Base-by-base conservation (phyloP, 2,113 vertebrate species). In the Ifrita kowaldi region DNA sequence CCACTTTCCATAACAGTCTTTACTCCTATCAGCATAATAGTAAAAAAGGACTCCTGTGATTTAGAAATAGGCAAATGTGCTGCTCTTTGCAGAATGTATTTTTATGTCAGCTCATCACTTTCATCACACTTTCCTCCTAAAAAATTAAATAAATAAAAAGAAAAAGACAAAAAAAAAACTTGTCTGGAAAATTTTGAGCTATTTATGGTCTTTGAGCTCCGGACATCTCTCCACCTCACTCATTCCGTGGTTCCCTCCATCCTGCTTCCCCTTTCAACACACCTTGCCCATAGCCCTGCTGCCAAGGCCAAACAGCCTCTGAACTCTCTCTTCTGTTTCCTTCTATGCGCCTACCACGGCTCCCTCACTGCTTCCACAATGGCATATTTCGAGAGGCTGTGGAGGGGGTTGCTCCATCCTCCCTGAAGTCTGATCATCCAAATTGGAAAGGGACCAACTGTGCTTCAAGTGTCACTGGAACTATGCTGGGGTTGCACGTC, bases 151-250 rank as follows among this genome's bases (percentile, higher is more conserved):
- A 14, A 57, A 28, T 7, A 3, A 9, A 16, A 26, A 26, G 10
- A 8, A 22, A 18, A 12, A 16, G 2, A 17, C 8, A 16, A 10
- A 6, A 35, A 33, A 28, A 10, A 0, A 23, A 10, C 10, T n/a
- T 33, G 1, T 26, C 23, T 56, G 46, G 18, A 93, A 88, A 79
- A 42, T 39, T 50, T 60, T 2, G 9, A 56, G 27, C 4, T 47
- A 7, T 56, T 67, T 42, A 6, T 27, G 35, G 16, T 33, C 30
- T 82, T 55, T 89, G 55, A 70, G 28, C 4, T 50, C n/a, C 0
- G 0, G 30, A 39, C 15, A 46, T 19, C 6, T 63, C 22, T 90
- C 26, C 20, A 13, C 46, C 26, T 68, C 27, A 13, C 19, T 65
- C 11, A 42, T 7, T 49, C 9, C 4, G 0, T 46, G 6, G 1